Base-by-base conservation (phyloP, 1,140 invertebrate species). In the Drosophila nigrodunni region DNA sequence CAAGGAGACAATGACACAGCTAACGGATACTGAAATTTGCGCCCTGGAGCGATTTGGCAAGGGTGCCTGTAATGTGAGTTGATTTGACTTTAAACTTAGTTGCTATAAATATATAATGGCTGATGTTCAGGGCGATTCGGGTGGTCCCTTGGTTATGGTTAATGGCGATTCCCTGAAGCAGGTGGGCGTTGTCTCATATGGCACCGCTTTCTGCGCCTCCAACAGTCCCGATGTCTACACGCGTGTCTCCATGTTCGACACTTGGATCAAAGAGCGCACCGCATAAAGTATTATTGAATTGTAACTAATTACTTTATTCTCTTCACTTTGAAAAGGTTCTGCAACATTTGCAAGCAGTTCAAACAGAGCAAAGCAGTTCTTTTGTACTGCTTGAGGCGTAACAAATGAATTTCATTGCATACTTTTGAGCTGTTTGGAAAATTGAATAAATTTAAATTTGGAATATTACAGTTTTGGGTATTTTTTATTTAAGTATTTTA, bases 121-220 rank as follows among this genome's bases (percentile, higher is more conserved):
- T 47, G 25, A 25, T 54, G 1, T 94, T 7, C 7, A 96, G 93
- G 96, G 96, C 52, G 96, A 96, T 82, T 96, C 95, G 21, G 96
- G 96, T 21, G 96, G 96, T 41, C 95, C 96, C 18, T 73, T 96
- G 13, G 91, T 92, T 0, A 91, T 92, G 70, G 52, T 55, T 2
- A 87, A 74, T 35, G 88, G 80, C 2, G 80, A 83, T 2, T 61
- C 52, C 2, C 52, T 89, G 0, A 82, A 77, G 15, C 93, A 94
- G 57, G 94, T 96, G 46, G 96, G 96, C 8, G 93, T 96, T 0
- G 95, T 96, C 1, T 96, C 95, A 0, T 96, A 94, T 78, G 96
- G 96, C 0, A 94, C 94, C 21, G 92, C 93, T 43, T 96, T 96
- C 81, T 92, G 91, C 39, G 91, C 90, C 9, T 89, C 89, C 52